These are phyloP conservation scores for Stictocephala bisonia DNA, from an alignment of 2,888 invertebrate species.

Conservation along the genomic window DNA sequence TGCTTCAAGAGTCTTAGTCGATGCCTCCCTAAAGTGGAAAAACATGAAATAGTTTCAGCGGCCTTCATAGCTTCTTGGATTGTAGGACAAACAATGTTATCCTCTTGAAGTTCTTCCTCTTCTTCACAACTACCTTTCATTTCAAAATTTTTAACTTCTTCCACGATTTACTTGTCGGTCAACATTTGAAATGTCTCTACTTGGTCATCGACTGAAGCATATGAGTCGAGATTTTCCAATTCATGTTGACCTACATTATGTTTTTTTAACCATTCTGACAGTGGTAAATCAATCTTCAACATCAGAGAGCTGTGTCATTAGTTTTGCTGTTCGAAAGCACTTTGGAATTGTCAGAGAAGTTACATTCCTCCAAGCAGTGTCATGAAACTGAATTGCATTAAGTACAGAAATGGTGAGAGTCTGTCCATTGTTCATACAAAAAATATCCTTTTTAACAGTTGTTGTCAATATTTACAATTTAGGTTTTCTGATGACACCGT, in stretches of 20 bases:
- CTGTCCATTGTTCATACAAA: slow-evolving; percentile 11
- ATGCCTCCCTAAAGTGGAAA: slow-evolving; percentile 12
- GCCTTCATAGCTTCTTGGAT: slow-evolving; percentile 14
- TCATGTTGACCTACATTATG: neutral
- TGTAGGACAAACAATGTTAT: neutral
- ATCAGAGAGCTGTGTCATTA: neutral
- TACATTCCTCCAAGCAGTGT: neutral
- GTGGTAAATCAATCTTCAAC: slow-evolving; percentile 16
- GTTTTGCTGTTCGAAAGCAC: slow-evolving; percentile 19
- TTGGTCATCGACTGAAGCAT: slow-evolving; percentile 17
- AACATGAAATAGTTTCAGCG: neutral
- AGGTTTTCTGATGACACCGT: slow-evolving; percentile 35
- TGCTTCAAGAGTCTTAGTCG: neutral
- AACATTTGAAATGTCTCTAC: neutral
- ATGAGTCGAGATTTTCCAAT: neutral
- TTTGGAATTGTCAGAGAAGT: neutral
- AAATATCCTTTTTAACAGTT: neutral
- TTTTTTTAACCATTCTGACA: slow-evolving; percentile 8
- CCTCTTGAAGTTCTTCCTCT: too few relatives aligned
- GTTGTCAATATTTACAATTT: slow-evolving; percentile 19
- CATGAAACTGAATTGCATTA: neutral
- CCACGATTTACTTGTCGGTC: neutral
- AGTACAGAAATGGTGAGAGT: neutral
- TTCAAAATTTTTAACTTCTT: slow-evolving; percentile 6
- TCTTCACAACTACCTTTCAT: neutral